Evolutionary conservation across 2,797 vertebrate species (phyloP), one percentile per base, ranked within the genome.

Genomic region (Phataginus tetradactyla): DNA sequence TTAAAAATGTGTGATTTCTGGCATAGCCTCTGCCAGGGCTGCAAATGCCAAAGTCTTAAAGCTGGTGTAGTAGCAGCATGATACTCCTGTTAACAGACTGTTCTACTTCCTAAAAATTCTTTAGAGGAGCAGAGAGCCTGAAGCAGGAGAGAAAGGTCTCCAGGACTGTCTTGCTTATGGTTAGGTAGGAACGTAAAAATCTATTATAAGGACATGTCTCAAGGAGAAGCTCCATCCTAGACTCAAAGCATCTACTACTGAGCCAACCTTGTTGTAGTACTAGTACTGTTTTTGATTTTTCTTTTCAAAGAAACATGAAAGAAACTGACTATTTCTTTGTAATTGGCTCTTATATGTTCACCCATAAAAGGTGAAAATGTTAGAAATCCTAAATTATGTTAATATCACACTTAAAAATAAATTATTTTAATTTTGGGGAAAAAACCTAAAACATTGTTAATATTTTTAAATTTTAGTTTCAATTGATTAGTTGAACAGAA

Each of bases 131-230:
- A 25, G 25, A 87, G 59, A 93, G 29, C 32, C 42, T 39, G 37
- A 85, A 94, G 63, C 45, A 80, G 61, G 63, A 85, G n/a, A 94
- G 12, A 32, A 45, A n/a, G 55, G 92, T 80, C 83, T 72, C 25
- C 11, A 55, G 3, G 25, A 49, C n/a, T 74, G 74, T 32, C 42
- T 55, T 17, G 72, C 29, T 45, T 34, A 9, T 32, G 51, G 27
- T 42, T 53, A 37, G 23, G 1, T n/a, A 29, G 27, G 6, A 27
- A 7, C 68, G 2, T 1, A 29, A 18, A 32, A 18, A 59, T 49
- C 14, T n/a, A 4, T 39, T 59, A 11, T 25, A 74, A 25, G n/a
- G 6, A 18, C 4, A 11, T 4, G 45, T 64, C 12, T 7, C 9
- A 20, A 72, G 12, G 8, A 21, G 2, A 45, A 42, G 4, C 2